Evolutionary conservation across 1,140 invertebrate species (phyloP).

Genomic region (Heliconius himera): DNA sequence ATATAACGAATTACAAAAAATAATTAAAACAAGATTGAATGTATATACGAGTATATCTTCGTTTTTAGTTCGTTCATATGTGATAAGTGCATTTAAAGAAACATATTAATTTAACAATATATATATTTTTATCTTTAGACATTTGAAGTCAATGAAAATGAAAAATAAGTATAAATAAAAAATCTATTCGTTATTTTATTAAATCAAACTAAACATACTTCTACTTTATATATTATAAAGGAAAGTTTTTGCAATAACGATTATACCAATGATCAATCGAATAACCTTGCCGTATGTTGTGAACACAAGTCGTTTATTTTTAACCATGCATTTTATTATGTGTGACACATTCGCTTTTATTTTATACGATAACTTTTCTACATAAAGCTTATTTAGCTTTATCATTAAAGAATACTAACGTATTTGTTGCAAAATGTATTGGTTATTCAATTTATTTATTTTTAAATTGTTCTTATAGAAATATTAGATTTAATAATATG

Average conservation of each 20-base stretch:
- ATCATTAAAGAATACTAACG: not conserved
- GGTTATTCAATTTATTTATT: not conserved
- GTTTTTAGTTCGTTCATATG: too few relatives aligned
- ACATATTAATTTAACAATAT: not conserved
- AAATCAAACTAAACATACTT: not conserved
- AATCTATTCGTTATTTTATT: not conserved
- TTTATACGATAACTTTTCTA: not conserved
- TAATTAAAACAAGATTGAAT: too few relatives aligned
- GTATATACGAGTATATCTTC: too few relatives aligned
- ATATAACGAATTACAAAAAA: too few relatives aligned
- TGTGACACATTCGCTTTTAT: not conserved
- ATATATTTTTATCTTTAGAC: not conserved
- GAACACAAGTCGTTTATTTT: conserved; percentile 1
- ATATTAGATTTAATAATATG: not conserved
- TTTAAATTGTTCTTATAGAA: not conserved
- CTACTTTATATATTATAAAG: not conserved
- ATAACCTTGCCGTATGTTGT: not conserved
- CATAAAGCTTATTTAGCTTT: not conserved
- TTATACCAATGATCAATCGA: not conserved
- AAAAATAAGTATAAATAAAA: not conserved
- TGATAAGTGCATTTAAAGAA: not conserved
- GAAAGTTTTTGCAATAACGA: conserved; percentile 16
- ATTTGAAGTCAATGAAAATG: too few relatives aligned
- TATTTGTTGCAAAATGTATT: not conserved
- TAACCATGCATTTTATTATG: not conserved